Conservation (phyloP, 2,797 vertebrate genomes). For the Parotocinclus haroldoi region DNA sequence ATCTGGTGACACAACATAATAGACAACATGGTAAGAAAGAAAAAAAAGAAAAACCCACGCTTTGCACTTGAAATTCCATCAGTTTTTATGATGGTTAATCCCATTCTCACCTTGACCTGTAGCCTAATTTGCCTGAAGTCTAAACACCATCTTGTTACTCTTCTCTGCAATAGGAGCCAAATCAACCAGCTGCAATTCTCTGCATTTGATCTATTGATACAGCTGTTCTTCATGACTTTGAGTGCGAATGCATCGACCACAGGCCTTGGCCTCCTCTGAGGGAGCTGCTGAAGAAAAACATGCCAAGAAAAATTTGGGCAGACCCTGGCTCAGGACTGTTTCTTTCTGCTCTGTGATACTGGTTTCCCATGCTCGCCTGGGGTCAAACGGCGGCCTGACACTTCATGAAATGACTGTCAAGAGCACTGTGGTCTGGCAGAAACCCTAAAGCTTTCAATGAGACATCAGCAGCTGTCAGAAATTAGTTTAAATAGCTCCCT, state of each 20-base stretch:
- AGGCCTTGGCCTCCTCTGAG: constrained; percentile 7
- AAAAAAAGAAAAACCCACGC: no score
- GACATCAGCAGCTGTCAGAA: constrained; percentile 29
- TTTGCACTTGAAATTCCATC: no score
- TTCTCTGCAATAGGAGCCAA: constrained; percentile 3
- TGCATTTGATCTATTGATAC: constrained; percentile 33
- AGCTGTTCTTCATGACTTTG: constrained; percentile 36
- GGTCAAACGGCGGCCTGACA: constrained; percentile 17
- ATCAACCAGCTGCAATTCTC: constrained; percentile 1
- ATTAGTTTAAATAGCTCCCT: constrained; percentile 5
- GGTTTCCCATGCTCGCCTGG: not conserved
- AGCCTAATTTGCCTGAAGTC: no score
- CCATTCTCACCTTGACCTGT: no score
- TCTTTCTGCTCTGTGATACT: constrained; percentile 22
- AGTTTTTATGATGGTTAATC: no score
- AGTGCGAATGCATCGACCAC: not conserved
- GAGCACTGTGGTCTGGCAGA: not conserved
- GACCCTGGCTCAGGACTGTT: constrained; percentile 1
- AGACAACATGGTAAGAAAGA: no score
- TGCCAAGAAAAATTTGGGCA: constrained; percentile 23
- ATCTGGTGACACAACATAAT: no score
- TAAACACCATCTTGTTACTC: no score
- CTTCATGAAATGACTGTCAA: constrained; percentile 25
- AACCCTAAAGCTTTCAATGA: constrained; percentile 1
- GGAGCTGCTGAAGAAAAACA: constrained; percentile 35